phyloP scores from a whole-genome alignment of 64 coral and sea anemone species.

The Porites lutea region DNA sequence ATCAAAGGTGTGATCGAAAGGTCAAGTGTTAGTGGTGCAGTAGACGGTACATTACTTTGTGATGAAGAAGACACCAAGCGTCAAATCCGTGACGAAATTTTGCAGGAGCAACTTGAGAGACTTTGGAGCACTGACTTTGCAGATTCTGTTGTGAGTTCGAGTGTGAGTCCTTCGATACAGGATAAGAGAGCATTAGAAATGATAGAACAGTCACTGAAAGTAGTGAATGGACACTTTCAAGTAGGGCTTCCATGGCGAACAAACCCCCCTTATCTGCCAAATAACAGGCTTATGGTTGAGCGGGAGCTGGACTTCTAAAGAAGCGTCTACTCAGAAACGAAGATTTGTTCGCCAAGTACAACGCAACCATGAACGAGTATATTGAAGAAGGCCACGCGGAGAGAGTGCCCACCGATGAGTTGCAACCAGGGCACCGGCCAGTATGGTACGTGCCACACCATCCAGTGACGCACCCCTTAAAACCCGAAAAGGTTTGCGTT shows the following conservation, averaged over 20 bases:
- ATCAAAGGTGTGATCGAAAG: not conserved
- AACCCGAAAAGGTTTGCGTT: slow-evolving; percentile 26
- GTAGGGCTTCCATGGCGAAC: slow-evolving; percentile 59
- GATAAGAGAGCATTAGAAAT: slow-evolving; percentile 53
- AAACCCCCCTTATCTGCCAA: slow-evolving; percentile 50
- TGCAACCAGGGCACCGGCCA: slow-evolving; percentile 7
- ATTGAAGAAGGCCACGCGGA: slow-evolving; percentile 38
- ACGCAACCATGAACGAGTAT: slow-evolving; percentile 11
- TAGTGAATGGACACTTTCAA: slow-evolving; percentile 67
- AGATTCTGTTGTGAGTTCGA: slow-evolving; percentile 51
- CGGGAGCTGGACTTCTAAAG: slow-evolving; percentile 15
- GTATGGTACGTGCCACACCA: slow-evolving; percentile 30
- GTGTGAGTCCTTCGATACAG: slow-evolving; percentile 45
- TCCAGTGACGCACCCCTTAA: not conserved
- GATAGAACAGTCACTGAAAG: slow-evolving; percentile 51
- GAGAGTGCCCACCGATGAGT: not conserved
- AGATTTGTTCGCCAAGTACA: not conserved
- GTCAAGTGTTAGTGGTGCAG: not conserved
- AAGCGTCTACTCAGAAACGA: slow-evolving; percentile 14
- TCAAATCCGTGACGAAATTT: slow-evolving; percentile 26
- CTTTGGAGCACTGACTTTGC: slow-evolving; percentile 66
- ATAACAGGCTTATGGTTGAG: slow-evolving; percentile 54
- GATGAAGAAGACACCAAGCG: not conserved
- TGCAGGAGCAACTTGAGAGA: slow-evolving; percentile 69
- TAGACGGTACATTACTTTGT: not conserved